Base-by-base conservation (phyloP, 2,113 vertebrate species). In the Hemiprocne comata region DNA sequence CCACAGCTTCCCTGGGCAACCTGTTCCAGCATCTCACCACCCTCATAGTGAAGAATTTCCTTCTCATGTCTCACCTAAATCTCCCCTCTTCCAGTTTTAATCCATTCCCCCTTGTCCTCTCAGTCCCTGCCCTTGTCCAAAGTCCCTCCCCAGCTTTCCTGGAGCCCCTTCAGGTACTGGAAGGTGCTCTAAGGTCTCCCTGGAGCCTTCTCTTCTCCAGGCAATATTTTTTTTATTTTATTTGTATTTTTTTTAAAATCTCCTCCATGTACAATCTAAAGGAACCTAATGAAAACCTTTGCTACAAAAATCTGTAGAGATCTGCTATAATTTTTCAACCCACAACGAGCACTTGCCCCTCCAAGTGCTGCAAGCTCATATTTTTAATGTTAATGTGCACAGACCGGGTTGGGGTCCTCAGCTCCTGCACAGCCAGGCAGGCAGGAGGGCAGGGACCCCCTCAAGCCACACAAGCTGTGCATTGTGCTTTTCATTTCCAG, bases 351-450 rank as follows among this genome's bases (percentile, higher is more conserved):
- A 66, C 31, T 5, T 48, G 44, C 25, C 50, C 33, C 33, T 75
- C 62, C 17, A 17, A 62, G 28, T 5, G 34, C 57, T 65, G 53
- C 38, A 46, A 48, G 44, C 23, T 71, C 36, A 1, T 20, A 9
- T 29, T 31, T 42, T 25, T 15, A 7, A 12, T 17, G 10, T 17
- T 60, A 55, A 29, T 4, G 6, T 55, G 69, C 51, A 40, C 38
- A 21, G 3, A 0, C 26, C 8, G 60, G 21, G 26, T 2, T 70
- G 79, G 51, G 34, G 15, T 21, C 40, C 46, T 23, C 78, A 33
- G 31, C 38, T 34, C 21, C 60, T 3, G 0, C 55, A 6, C 0
- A 21, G 36, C 23, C 3, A 3, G 50, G 13, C 10, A 23, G 38
- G 16, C 33, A 74, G 79, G 48, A 72, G 58, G 50, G 62, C 55